A percentile compares a stretch with the other conserved stretches of the same genome.
Evolutionary conservation across 2,888 invertebrate genomes (phyloP).

Genomic region (Drosophila nr. medialis): DNA sequence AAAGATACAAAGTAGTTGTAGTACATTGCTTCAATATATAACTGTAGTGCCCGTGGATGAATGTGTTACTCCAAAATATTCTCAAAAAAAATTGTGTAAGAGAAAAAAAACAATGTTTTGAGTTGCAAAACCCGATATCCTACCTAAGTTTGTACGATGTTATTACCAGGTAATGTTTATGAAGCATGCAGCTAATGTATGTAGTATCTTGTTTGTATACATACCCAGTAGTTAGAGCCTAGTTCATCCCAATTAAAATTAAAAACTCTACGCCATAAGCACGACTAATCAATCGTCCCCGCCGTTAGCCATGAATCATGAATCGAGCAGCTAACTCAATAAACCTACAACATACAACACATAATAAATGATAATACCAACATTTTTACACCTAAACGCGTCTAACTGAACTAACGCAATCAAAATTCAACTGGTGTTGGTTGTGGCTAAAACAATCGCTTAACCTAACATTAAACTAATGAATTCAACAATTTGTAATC

Average conservation of each 20-base stretch:
- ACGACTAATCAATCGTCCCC: constrained; percentile 11
- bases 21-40: neutral
- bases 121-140: constrained; percentile 35
- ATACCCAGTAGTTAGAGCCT: constrained; percentile 17
- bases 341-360: neutral
- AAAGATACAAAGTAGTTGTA: neutral
- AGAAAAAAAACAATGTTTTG: constrained; percentile 14
- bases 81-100: neutral
- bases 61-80: neutral
- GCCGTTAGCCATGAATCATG: neutral
- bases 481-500: neutral
- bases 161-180: constrained; percentile 42
- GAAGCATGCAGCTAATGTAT: constrained; percentile 34
- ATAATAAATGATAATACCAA: neutral
- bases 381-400: neutral
- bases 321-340: neutral
- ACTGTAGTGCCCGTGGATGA: neutral
- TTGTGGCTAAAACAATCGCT: constrained; percentile 32
- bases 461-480: neutral
- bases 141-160: constrained; percentile 7
- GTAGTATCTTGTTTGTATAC: constrained; percentile 11
- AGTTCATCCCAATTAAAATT: neutral
- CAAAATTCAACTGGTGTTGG: constrained; percentile 44
- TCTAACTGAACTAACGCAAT: constrained; percentile 32
- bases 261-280: neutral